A percentile compares a stretch with the other conserved stretches of the same genome.
These are phyloP conservation scores for Cantharis rustica DNA, from an alignment of 2,888 invertebrate genomes.

Conservation along the genomic window DNA sequence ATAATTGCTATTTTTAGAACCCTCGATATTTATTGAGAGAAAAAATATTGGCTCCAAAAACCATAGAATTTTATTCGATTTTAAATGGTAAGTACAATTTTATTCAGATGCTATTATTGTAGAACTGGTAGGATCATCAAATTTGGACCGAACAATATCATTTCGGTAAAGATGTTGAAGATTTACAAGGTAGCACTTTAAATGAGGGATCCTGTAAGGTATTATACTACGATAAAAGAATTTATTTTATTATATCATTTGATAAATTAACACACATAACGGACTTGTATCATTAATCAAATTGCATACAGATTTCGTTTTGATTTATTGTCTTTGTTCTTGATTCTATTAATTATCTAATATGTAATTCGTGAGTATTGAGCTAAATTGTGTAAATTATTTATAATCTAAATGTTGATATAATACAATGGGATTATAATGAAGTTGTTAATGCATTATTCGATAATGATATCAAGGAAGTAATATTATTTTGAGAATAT, in stretches of 20 bases:
- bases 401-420: neutral
- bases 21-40: no score
- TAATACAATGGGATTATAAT: neutral
- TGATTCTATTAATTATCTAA: neutral
- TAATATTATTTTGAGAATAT: neutral
- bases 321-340: neutral
- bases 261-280: neutral
- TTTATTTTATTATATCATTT: neutral
- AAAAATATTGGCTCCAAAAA: no score
- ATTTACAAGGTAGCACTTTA: neutral
- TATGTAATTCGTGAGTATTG: neutral
- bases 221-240: neutral
- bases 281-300: neutral
- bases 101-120: neutral
- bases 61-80: no score
- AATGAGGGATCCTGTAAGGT: neutral
- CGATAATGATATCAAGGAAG: neutral
- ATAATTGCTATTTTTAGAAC: no score
- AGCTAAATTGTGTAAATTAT: neutral
- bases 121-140: neutral
- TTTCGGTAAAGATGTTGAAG: neutral
- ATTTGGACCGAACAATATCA: neutral
- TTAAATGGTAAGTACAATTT: no score
- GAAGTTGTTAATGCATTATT: neutral
- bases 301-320: neutral